These are phyloP conservation scores for Drosophila pseudoobscura DNA, from an alignment of 1,140 invertebrate genomes.

Conservation along the genomic window DNA sequence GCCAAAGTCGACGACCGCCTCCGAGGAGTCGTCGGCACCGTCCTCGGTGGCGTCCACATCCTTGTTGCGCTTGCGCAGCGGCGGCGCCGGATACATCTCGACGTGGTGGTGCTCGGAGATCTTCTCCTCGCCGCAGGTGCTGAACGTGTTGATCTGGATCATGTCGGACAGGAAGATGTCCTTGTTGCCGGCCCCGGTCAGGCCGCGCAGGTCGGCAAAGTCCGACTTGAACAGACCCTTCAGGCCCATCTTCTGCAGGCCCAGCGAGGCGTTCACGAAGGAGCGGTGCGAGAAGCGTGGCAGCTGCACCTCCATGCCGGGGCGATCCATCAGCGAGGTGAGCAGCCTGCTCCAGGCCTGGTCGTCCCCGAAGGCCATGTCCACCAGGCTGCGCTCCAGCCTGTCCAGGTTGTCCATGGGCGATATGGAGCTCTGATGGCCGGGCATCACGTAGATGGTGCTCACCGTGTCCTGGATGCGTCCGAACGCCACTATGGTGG, in stretches of 20 bases:
- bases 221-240: conserved; percentile 89
- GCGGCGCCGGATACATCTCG: conserved; percentile 90
- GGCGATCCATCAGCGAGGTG: conserved; percentile 88
- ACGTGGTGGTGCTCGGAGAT: conserved; percentile 89
- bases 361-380: conserved; percentile 86
- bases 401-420: conserved; percentile 90
- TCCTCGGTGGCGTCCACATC: conserved; percentile 69
- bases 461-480: conserved; percentile 88
- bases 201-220: conserved; percentile 90
- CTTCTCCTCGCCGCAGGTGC: conserved; percentile 90
- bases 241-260: conserved; percentile 91
- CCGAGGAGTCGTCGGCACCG: conserved; percentile 61
- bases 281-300: conserved; percentile 92
- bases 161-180: conserved; percentile 91
- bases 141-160: conserved; percentile 91
- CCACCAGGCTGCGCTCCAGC: conserved; percentile 88
- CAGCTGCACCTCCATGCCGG: conserved; percentile 90
- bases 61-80: conserved; percentile 84
- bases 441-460: conserved; percentile 91
- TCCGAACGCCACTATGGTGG: conserved; percentile 90
- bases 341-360: conserved; percentile 90
- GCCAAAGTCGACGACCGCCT: conserved; percentile 67
- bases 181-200: conserved; percentile 89
- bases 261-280: conserved; percentile 90
- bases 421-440: conserved; percentile 89